Evolutionary conservation across 2,113 vertebrate species (phyloP), one percentile per base, ranked within the genome.

Genomic region (Phyllopteryx taeniolatus): DNA sequence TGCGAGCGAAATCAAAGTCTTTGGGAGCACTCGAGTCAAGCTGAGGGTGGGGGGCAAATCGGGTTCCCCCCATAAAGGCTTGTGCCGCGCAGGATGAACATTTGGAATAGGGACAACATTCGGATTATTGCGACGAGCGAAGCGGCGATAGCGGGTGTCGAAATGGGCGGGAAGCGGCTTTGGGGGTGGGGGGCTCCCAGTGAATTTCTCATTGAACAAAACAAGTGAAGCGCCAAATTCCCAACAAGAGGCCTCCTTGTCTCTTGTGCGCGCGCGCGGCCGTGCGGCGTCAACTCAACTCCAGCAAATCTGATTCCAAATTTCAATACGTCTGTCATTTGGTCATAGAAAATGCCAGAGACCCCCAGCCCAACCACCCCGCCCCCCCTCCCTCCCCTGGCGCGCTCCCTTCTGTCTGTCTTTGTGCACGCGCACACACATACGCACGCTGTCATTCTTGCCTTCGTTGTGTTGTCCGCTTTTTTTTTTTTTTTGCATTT

Each of bases 171-270:
- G 44, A 66, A 66, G 64, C 17, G 10, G 56, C 10, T 27, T 27
- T 31, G 15, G 33, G 33, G 33, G 42, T 2, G 2, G 14, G 17
- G 42, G 57, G 35, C 27, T 51, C 46, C 0, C 67, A n/a, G 14
- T 19, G 72, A 54, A 78, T 47, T 59, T 63, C 20, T 77, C 78
- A 73, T 63, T 71, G 57, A 81, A 78, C 44, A 64, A 80, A 84
- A 84, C 75, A 83, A 86, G 79, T 68, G 74, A 82, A 79, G 84
- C 83, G 82, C 86, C 84, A 82, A 80, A 85, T 78, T 68, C 77
- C 73, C 84, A 74, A 83, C 87, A 82, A 79, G 81, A 81, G 51
- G 75, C 78, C 57, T 20, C 75, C 60, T 79, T 79, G 78, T 87
- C 85, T 81, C 57, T 62, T 85, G 85, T 6, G 53, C 4, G 62